Conservation (phyloP, 2,113 vertebrate species). For the Trochalopteron elliotii region DNA sequence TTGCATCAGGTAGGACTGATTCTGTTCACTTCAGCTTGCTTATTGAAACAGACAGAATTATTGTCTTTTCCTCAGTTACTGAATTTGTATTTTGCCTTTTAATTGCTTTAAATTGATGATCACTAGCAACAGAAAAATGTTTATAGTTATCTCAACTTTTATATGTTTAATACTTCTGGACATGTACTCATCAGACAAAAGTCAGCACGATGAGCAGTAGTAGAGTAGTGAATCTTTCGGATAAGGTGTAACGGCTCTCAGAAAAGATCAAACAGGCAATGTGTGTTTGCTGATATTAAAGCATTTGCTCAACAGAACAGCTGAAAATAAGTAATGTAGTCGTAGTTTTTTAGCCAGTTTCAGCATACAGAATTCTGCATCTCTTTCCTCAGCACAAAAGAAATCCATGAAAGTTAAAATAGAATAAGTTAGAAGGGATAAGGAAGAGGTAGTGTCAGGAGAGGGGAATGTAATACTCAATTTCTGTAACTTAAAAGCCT, state of each 20-base stretch:
- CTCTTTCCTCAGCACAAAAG: background rate
- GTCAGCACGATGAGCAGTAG: background rate
- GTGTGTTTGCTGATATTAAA: background rate
- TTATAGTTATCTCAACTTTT: background rate
- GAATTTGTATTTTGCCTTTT: background rate
- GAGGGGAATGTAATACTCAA: background rate
- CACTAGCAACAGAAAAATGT: background rate
- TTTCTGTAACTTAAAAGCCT: background rate
- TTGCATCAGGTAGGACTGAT: conserved; percentile 53
- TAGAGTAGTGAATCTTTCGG: background rate
- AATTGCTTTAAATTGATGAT: background rate
- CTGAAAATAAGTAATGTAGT: background rate
- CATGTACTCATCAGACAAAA: background rate
- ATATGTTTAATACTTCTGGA: background rate
- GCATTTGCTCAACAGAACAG: background rate
- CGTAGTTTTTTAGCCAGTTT: background rate
- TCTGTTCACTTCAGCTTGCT: conserved; percentile 15
- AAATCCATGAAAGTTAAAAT: background rate
- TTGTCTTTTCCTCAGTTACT: background rate
- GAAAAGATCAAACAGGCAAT: background rate
- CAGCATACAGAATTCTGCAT: background rate
- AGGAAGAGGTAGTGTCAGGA: background rate
- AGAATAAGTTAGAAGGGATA: background rate
- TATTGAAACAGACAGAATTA: background rate
- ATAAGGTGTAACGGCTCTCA: background rate